phyloP scores from a whole-genome alignment of 2,113 vertebrate species.

The Podarcis muralis region DNA sequence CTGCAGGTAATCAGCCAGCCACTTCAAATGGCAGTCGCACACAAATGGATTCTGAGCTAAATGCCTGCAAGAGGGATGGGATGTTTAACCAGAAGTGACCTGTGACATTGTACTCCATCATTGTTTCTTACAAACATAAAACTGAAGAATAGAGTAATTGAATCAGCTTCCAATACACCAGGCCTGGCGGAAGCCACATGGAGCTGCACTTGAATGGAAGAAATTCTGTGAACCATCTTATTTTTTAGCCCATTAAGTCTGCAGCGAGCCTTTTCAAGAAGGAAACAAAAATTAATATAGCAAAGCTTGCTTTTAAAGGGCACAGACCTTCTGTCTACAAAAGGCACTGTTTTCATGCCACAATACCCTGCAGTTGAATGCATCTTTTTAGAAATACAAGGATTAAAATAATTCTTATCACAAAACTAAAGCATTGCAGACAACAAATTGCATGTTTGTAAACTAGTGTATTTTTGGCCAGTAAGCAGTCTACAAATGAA shows the following conservation, averaged over 20 bases:
- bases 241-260: conserved; percentile 46
- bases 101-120: conserved; percentile 44
- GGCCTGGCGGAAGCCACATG: conserved; percentile 47
- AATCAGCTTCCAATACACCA: conserved; percentile 53
- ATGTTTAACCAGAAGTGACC: conserved; percentile 71
- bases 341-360: not conserved
- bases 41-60: conserved; percentile 99
- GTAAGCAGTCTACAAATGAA: conserved; percentile 13
- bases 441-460: not conserved
- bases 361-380: conserved; percentile 9
- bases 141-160: conserved; percentile 49
- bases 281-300: conserved; percentile 39
- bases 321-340: conserved; percentile 4
- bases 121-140: conserved; percentile 22
- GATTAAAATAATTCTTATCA: conserved; percentile 30
- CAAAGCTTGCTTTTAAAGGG: conserved; percentile 36
- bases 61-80: conserved; percentile 83
- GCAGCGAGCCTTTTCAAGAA: conserved; percentile 1
- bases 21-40: conserved; percentile 99
- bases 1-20: conserved; percentile 98
- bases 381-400: not conserved
- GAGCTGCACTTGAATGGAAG: conserved; percentile 46
- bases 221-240: conserved; percentile 28
- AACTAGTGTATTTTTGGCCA: not conserved
- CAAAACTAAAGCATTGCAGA: conserved; percentile 12